A percentile compares a stretch with the other conserved stretches of the same genome.
These are phyloP conservation scores for Tachysurus vachellii DNA, from an alignment of 2,113 vertebrate genomes.

Conservation along the genomic window DNA sequence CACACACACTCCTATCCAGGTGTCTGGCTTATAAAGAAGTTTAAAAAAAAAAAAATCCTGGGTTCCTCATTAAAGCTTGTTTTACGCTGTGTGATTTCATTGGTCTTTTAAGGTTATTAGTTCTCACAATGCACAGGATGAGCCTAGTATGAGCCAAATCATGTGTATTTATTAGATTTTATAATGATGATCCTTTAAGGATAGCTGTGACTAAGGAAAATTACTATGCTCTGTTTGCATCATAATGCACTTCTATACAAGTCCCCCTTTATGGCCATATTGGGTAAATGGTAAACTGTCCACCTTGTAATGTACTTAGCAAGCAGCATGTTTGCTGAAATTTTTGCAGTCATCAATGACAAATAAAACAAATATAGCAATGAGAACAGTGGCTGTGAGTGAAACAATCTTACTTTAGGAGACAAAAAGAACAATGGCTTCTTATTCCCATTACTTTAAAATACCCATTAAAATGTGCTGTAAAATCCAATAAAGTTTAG, in stretches of 20 bases:
- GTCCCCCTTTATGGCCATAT: not conserved
- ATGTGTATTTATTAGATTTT: not conserved
- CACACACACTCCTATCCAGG: not conserved
- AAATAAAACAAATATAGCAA: not conserved
- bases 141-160: not conserved
- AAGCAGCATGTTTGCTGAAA: not conserved
- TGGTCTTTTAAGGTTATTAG: not conserved
- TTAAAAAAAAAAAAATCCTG: not conserved
- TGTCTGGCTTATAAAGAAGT: slow-evolving; percentile 12
- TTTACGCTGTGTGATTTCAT: not conserved
- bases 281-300: not conserved
- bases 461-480: not conserved
- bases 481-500: not conserved
- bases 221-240: not conserved
- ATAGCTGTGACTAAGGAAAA: not conserved
- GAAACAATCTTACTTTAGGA: not conserved
- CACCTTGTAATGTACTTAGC: not conserved
- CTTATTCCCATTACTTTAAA: not conserved
- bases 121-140: not conserved
- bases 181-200: not conserved
- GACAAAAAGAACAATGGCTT: not conserved
- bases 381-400: not conserved
- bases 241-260: not conserved
- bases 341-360: not conserved
- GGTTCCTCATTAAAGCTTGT: not conserved